These are phyloP conservation scores for Microcebus tavaratra DNA, from an alignment of 2,113 vertebrate species.

Conservation along the genomic window DNA sequence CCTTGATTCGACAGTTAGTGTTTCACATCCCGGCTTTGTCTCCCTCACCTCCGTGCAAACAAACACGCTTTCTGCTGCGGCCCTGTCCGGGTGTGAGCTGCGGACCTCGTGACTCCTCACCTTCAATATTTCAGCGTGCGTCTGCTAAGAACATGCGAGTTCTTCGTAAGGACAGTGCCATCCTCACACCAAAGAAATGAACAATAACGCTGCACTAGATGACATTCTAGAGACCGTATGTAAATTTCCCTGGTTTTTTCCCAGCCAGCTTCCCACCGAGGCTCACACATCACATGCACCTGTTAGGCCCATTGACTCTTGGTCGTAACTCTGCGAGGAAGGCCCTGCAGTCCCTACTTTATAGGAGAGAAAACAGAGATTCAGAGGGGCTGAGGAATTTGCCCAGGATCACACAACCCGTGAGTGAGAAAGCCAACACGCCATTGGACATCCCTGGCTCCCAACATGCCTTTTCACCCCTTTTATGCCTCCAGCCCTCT, in stretches of 20 bases:
- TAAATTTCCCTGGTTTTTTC: background rate
- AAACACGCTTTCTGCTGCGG: background rate
- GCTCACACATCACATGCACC: rapidly evolving
- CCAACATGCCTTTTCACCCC: background rate
- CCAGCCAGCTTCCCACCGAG: background rate
- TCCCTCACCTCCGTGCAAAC: background rate
- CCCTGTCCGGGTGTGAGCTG: background rate
- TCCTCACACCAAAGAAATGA: background rate
- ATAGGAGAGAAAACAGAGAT: background rate
- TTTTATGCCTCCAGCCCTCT: background rate
- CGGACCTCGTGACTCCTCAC: background rate
- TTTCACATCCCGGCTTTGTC: background rate
- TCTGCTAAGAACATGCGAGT: background rate
- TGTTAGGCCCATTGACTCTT: background rate
- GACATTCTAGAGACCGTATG: background rate
- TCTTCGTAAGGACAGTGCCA: background rate
- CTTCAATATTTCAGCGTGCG: background rate
- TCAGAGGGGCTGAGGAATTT: background rate
- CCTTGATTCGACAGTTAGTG: background rate
- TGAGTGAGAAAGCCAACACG: background rate
- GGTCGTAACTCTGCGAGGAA: background rate
- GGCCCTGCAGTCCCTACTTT: background rate
- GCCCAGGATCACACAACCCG: background rate
- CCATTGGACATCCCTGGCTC: background rate
- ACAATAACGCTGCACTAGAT: background rate